phyloP scores from a whole-genome alignment of 2,113 vertebrate genomes.

The Puffinus mauretanicus region DNA sequence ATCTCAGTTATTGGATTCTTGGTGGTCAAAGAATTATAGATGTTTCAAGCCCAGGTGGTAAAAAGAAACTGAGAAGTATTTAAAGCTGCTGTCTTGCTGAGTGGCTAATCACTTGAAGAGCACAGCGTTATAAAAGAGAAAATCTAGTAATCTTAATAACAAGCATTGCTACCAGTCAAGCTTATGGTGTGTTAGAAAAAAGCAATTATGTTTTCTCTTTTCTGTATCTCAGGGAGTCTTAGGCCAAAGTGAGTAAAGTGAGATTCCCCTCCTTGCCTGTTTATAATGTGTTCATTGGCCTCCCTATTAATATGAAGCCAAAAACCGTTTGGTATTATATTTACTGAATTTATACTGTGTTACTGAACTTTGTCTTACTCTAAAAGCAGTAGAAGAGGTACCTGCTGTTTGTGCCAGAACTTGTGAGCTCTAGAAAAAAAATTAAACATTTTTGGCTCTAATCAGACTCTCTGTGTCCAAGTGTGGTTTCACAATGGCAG shows the following conservation, averaged over 20 bases:
- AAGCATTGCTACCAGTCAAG: neutral
- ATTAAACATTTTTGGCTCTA: neutral
- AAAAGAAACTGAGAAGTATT: neutral
- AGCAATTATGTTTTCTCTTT: neutral
- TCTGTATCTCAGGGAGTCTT: neutral
- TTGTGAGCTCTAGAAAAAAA: neutral
- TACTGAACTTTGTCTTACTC: neutral
- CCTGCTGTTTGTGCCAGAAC: neutral
- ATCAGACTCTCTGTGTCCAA: neutral
- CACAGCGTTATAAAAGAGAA: neutral
- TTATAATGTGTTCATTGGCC: neutral
- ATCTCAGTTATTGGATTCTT: neutral
- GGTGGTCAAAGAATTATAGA: neutral
- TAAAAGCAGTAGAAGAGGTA: neutral
- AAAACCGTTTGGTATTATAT: neutral
- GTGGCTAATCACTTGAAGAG: neutral
- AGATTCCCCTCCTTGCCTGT: neutral
- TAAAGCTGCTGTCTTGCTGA: neutral
- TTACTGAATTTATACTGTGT: neutral
- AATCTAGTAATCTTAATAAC: neutral
- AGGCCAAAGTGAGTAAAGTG: neutral
- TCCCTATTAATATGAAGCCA: neutral
- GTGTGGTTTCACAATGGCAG: constrained; percentile 1
- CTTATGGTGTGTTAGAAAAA: neutral
- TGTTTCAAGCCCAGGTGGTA: neutral